phyloP scores from a whole-genome alignment of 2,113 vertebrate genomes.

The Mastomys coucha region DNA sequence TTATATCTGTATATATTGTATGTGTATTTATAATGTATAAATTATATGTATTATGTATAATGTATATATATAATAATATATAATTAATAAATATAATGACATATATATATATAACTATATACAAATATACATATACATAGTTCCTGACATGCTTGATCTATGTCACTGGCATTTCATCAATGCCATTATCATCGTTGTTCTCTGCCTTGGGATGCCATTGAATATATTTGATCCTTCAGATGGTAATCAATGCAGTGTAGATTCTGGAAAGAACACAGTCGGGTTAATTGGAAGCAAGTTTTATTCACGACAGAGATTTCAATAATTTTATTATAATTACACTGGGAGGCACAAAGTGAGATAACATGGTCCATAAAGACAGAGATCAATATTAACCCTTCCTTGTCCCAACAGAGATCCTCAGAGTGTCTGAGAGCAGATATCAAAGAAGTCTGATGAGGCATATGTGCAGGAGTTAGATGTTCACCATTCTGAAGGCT shows the following conservation, averaged over 20 bases:
- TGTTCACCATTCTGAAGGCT: not conserved
- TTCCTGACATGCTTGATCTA: not conserved
- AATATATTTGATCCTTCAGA: not conserved
- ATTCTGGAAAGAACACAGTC: not conserved
- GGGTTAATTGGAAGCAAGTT: not conserved
- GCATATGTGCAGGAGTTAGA: not conserved
- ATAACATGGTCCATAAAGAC: not conserved
- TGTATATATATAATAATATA: too few relatives aligned
- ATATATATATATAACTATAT: too few relatives aligned
- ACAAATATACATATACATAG: not conserved
- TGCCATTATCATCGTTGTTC: not conserved
- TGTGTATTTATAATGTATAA: too few relatives aligned
- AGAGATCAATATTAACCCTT: not conserved
- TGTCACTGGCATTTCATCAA: not conserved
- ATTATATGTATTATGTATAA: too few relatives aligned
- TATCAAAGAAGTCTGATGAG: not conserved
- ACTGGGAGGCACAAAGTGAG: not conserved
- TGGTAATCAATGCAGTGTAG: not conserved
- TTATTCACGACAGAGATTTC: not conserved
- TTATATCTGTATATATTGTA: too few relatives aligned
- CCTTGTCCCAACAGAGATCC: not conserved
- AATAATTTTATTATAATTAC: slow-evolving; percentile 22
- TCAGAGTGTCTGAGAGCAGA: not conserved
- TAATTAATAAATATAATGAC: too few relatives aligned
- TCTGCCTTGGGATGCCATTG: not conserved